Evolutionary conservation across 2,113 vertebrate species (phyloP).

Genomic region (Psittacus erithacus): DNA sequence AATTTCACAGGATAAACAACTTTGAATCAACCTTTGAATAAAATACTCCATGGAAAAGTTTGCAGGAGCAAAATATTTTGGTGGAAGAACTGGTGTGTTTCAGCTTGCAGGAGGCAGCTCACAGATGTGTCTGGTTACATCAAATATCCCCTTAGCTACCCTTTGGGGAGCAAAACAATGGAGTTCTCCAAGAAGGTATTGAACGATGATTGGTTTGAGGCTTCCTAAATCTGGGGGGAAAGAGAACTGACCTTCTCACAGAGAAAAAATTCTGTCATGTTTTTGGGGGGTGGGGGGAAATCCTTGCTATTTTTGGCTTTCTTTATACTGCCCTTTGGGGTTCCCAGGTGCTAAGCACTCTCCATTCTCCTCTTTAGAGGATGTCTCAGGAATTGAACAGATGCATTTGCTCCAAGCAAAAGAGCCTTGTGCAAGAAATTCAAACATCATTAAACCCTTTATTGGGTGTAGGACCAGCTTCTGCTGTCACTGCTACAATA

Average conservation of each 20-base stretch:
- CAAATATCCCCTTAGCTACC: neutral
- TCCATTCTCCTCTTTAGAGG: neutral
- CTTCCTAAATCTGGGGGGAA: neutral
- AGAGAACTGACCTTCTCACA: neutral
- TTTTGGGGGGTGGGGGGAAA: neutral
- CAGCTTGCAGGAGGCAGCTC: neutral
- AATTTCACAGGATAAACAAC: neutral
- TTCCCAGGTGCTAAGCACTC: neutral
- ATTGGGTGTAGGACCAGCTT: accelerated
- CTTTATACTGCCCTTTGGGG: neutral
- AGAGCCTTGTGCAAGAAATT: neutral
- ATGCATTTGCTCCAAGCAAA: neutral
- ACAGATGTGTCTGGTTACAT: neutral
- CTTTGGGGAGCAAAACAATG: neutral
- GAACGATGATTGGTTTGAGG: neutral
- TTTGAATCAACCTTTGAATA: neutral
- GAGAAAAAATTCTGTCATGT: neutral
- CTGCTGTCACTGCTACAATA: neutral
- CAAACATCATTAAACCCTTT: neutral
- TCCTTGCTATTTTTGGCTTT: neutral
- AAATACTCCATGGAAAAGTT: neutral
- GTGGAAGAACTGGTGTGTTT: neutral
- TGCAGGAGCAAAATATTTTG: neutral
- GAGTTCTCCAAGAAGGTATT: neutral
- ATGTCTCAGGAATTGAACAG: neutral